Evolutionary conservation across 2,113 vertebrate species (phyloP).

Genomic region (Lamprotornis superbus): DNA sequence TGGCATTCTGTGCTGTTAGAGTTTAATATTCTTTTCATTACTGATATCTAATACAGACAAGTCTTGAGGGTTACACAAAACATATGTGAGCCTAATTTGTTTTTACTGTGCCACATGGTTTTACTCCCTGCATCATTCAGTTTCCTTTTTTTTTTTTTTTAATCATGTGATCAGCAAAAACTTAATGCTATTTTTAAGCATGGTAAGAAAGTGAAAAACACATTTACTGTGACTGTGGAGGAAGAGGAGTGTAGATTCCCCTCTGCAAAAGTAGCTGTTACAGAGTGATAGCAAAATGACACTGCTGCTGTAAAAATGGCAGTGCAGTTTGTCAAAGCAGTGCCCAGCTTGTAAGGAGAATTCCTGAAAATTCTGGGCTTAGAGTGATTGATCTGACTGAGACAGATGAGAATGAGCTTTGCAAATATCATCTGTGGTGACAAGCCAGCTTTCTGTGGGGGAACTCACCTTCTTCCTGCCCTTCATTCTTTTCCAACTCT

Average conservation of each 20-base stretch:
- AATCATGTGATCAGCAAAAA: constrained; percentile 41
- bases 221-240: background rate
- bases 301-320: background rate
- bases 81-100: constrained; percentile 65
- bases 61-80: constrained; percentile 61
- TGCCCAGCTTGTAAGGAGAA: background rate
- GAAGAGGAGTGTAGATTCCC: background rate
- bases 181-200: constrained; percentile 61
- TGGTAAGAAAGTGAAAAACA: constrained; percentile 56
- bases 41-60: constrained; percentile 62
- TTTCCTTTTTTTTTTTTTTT: background rate
- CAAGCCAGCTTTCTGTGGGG: background rate
- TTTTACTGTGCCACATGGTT: constrained; percentile 66
- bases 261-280: background rate
- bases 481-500: background rate
- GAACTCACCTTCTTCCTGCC: background rate
- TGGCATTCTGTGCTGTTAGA: constrained; percentile 25
- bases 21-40: constrained; percentile 67
- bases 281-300: background rate
- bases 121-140: constrained; percentile 60
- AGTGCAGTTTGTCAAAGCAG: background rate
- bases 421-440: background rate
- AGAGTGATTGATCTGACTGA: background rate
- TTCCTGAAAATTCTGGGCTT: background rate
- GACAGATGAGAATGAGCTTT: background rate